Evolutionary conservation across 1,140 invertebrate genomes (phyloP).

Genomic region (Hypsibius dujardini): DNA sequence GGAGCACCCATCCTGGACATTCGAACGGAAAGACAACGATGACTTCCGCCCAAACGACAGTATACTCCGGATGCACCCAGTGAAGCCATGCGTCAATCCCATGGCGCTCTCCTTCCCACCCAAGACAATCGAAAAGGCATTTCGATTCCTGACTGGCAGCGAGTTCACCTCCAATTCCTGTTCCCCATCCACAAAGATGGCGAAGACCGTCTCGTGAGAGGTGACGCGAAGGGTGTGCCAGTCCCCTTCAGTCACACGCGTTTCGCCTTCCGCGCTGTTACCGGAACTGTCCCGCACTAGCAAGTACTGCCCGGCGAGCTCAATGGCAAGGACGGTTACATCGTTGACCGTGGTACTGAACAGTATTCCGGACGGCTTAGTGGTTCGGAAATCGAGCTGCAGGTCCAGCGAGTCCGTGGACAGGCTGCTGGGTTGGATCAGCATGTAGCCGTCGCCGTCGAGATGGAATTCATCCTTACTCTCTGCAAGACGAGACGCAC

Average conservation of each 20-base stretch:
- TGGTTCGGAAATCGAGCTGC: background rate
- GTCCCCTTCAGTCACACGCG: background rate
- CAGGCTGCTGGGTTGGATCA: background rate
- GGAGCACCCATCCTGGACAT: background rate
- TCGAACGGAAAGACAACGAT: background rate
- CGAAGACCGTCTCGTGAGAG: background rate
- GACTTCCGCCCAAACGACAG: background rate
- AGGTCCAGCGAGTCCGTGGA: background rate
- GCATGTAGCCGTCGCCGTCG: conserved; percentile 3
- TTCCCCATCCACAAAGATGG: background rate
- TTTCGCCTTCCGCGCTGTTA: background rate
- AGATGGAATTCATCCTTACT: background rate
- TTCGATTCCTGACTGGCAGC: background rate
- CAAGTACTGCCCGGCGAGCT: background rate
- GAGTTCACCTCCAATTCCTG: background rate
- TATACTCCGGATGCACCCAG: background rate
- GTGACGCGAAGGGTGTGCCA: background rate
- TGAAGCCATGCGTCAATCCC: background rate
- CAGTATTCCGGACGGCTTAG: background rate
- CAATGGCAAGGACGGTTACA: background rate
- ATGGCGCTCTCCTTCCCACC: background rate
- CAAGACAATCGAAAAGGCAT: background rate
- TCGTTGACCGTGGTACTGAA: background rate
- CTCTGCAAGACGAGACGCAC: background rate
- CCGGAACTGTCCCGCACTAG: background rate